A percentile compares a stretch with the other conserved stretches of the same genome.
Conservation (phyloP, 2,888 invertebrate species). For the Cheilosia impressa region DNA sequence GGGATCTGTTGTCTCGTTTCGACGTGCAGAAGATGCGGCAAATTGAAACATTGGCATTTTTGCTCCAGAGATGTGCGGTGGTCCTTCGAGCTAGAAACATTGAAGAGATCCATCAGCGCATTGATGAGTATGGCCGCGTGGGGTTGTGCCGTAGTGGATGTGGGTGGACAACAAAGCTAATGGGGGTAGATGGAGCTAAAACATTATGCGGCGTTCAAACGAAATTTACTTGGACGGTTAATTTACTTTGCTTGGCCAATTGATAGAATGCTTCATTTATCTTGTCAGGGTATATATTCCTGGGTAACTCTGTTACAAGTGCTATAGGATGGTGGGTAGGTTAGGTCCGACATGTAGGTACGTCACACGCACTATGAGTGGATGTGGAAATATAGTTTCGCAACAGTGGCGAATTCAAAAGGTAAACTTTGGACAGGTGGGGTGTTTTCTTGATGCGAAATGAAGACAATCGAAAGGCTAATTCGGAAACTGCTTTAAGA, state of each 20-base stretch:
- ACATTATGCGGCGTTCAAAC: slow-evolving; percentile 6
- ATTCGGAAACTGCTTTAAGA: no score
- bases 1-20: slow-evolving; percentile 52
- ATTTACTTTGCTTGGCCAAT: slow-evolving; percentile 38
- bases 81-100: slow-evolving; percentile 35
- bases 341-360: no score
- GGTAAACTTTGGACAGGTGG: no score
- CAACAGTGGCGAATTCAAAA: not conserved
- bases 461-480: no score
- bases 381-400: no score
- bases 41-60: slow-evolving; percentile 48
- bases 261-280: slow-evolving; percentile 50
- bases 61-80: slow-evolving; percentile 18
- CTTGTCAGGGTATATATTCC: slow-evolving; percentile 10
- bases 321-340: no score
- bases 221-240: slow-evolving; percentile 41
- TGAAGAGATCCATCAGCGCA: slow-evolving; percentile 42
- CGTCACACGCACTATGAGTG: no score
- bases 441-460: no score
- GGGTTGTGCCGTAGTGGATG: not conserved
- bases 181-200: slow-evolving; percentile 29
- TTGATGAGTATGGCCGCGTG: slow-evolving; percentile 9
- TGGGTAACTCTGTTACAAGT: slow-evolving; percentile 33
- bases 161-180: slow-evolving; percentile 1
- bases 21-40: slow-evolving; percentile 28